phyloP scores from a whole-genome alignment of 2,113 vertebrate species.

The Platycercus adscitus region DNA sequence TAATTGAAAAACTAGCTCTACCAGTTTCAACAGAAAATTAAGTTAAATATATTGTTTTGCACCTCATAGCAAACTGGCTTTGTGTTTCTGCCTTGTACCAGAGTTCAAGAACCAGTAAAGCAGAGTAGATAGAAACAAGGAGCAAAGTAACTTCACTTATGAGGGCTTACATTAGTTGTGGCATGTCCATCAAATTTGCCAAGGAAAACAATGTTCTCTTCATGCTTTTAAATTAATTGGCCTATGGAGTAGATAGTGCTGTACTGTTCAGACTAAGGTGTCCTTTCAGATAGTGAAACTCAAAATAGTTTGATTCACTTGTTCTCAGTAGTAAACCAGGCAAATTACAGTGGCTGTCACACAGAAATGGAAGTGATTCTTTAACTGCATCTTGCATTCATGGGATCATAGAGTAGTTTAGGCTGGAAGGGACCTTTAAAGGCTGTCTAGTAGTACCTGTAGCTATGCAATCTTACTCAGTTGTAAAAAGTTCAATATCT shows the following conservation, averaged over 20 bases:
- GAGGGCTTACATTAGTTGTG: not conserved
- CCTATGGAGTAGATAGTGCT: not conserved
- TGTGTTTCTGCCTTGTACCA: not conserved
- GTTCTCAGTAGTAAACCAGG: not conserved
- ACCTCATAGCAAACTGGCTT: not conserved
- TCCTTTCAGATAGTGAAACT: not conserved
- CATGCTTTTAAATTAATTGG: not conserved
- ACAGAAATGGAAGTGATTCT: not conserved
- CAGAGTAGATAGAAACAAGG: not conserved
- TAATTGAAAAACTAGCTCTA: not conserved
- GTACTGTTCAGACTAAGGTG: not conserved
- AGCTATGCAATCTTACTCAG: not conserved
- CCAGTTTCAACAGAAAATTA: not conserved
- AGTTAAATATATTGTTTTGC: not conserved
- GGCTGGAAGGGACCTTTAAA: not conserved
- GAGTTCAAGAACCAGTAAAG: not conserved
- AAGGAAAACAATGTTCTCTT: not conserved
- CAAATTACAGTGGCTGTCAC: not conserved
- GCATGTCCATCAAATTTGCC: not conserved
- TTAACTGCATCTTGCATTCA: not conserved
- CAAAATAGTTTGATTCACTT: not conserved
- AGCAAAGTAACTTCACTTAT: not conserved
- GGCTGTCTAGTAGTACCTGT: not conserved
- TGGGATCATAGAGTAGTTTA: not conserved
- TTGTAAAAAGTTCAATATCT: not conserved